Conservation (phyloP, 2,888 invertebrate genomes). For the Agonopterix heracliana region DNA sequence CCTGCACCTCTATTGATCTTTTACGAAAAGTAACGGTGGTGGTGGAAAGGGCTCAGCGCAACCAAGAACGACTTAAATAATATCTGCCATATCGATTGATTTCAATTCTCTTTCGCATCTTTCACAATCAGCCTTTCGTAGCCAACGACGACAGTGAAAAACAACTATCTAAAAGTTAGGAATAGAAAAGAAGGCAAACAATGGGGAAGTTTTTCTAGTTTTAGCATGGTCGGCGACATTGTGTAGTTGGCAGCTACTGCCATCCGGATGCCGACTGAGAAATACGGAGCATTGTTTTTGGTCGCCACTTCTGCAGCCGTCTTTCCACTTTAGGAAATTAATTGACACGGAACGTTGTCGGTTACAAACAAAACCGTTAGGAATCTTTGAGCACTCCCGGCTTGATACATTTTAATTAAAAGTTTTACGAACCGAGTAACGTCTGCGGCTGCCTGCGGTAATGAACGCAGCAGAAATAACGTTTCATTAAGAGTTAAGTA, state of each 20-base stretch:
- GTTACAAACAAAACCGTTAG: conserved; percentile 52
- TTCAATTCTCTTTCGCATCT: conserved; percentile 22
- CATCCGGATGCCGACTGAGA: conserved; percentile 46
- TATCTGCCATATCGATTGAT: background rate
- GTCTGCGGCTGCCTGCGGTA: conserved; percentile 40
- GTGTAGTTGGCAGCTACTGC: conserved; percentile 49
- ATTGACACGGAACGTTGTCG: conserved; percentile 58
- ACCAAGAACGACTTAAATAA: background rate
- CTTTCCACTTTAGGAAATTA: conserved; percentile 66
- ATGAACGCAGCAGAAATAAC: conserved; percentile 36
- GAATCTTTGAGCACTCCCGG: conserved; percentile 45
- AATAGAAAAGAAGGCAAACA: conserved; percentile 54
- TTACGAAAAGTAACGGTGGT: conserved; percentile 2
- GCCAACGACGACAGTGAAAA: conserved; percentile 38
- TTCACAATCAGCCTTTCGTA: conserved; percentile 30
- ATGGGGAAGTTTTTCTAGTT: conserved; percentile 57
- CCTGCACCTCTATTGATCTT: conserved; percentile 33
- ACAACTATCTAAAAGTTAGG: conserved; percentile 47
- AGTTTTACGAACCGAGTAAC: conserved; percentile 52
- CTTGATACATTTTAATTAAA: conserved; percentile 70
- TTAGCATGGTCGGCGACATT: conserved; percentile 49
- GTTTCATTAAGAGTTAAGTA: conserved; percentile 10
- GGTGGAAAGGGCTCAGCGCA: conserved; percentile 10
- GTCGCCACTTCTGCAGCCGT: conserved; percentile 43
- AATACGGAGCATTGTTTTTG: conserved; percentile 57